Evolutionary conservation across 2,797 vertebrate genomes (phyloP), one percentile per base, ranked within the genome.

Genomic region (Arrhamphus sclerolepis): DNA sequence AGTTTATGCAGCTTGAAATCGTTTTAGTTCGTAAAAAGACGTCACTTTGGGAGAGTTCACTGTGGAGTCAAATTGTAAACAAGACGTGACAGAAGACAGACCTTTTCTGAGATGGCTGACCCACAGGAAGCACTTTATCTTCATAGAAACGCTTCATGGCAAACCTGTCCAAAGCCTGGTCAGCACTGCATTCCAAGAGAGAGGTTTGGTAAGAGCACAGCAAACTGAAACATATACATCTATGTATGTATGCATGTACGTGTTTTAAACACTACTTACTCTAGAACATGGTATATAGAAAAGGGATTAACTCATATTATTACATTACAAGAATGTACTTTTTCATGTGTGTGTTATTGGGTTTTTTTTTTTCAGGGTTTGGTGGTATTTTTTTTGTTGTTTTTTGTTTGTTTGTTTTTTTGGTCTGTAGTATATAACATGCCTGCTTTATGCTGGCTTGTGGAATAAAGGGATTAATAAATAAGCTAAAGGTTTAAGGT

Each of bases 61-160:
- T 16, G 9, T 5, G 4, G 20, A 72, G 66, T 69, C 61, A 78
- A 52, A 73, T 39, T 72, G 16, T 24, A 62, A 72, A 75, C 52
- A 82, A 62, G 48, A 70, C 64, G 46, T 19, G 66, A 55, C 49
- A 29, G 28, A 57, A 55, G 24, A 89, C 95, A 78, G 85, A 99
- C 97, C 97, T 96, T 87, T 92, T 97, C 92, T 99, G 97, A 1
- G 97, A 99, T 0, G 97, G 97, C 67, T 99, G 97, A 9, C 95
- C 95, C 42, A 98, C 95, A 13, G 97, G 97, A 81, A 97, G 93
- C 43, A 98, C 94, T 91, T 99, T 99, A 89, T 99, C 97, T 90
- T 99, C 97, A 29, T 98, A 99, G 90, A 98, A 99, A 20, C 97
- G 94, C 86, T 96, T 99, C 97, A 99, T 99, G 73, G 97, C 97